phyloP scores from a whole-genome alignment of 1,140 invertebrate genomes.

The Drosophila leontia region DNA sequence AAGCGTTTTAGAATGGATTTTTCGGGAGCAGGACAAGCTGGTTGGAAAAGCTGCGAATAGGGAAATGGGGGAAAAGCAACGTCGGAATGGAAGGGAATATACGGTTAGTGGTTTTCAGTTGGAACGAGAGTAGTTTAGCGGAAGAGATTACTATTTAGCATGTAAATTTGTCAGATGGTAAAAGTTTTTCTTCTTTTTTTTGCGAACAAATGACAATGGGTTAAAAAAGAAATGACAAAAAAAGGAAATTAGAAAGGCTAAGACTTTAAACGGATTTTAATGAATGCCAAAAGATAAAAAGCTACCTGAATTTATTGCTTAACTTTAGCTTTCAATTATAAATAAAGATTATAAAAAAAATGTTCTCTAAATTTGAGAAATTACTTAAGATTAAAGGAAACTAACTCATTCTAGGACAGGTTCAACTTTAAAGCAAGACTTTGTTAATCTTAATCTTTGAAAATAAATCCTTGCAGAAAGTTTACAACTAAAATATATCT shows the following conservation, averaged over 20 bases:
- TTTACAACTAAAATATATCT: not conserved
- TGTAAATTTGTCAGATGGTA: conserved; percentile 35
- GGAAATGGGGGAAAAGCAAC: not conserved
- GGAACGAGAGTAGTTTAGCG: conserved; percentile 12
- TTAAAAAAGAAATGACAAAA: not conserved
- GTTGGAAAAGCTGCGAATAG: not conserved
- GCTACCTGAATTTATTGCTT: too few species aligned
- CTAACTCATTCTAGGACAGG: not conserved
- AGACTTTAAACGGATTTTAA: not conserved
- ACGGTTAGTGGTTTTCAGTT: conserved; percentile 17
- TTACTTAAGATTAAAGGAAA: not conserved
- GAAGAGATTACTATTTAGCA: conserved; percentile 42
- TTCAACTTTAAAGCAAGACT: not conserved
- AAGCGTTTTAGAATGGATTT: conserved; percentile 66
- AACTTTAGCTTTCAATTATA: too few species aligned
- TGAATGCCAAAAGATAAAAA: not conserved
- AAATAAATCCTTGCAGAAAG: not conserved
- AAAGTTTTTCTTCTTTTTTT: conserved; percentile 7
- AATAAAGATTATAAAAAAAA: too few species aligned
- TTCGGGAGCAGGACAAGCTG: not conserved
- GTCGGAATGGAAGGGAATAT: conserved; percentile 15
- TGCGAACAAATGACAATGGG: not conserved
- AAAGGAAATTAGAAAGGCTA: not conserved
- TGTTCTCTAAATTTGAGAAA: not conserved
- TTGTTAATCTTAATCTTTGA: too few species aligned